Evolutionary conservation across 2,888 invertebrate genomes (phyloP).

Genomic region (Theodoxus fluviatilis): DNA sequence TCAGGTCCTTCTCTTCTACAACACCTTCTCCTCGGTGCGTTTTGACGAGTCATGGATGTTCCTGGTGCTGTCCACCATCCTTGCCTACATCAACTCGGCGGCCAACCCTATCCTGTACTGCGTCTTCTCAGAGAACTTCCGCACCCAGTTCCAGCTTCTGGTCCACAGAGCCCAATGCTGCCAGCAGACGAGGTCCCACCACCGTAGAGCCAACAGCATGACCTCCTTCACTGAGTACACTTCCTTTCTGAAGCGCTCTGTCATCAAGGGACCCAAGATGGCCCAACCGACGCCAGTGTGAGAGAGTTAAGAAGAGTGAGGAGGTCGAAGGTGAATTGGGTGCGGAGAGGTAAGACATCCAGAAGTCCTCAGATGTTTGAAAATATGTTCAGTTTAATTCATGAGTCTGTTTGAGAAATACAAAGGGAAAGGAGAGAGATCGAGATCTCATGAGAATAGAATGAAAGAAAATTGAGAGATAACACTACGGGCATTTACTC

Average conservation of each 20-base stretch:
- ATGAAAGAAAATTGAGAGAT: too few species aligned
- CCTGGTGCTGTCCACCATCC: slow-evolving; percentile 60
- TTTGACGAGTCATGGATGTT: slow-evolving; percentile 62
- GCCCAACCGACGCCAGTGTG: slow-evolving; percentile 22
- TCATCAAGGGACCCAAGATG: neutral
- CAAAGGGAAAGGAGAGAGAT: too few species aligned
- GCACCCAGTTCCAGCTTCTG: slow-evolving; percentile 53
- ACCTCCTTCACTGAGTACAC: slow-evolving; percentile 41
- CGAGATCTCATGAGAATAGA: too few species aligned
- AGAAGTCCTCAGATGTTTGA: too few species aligned
- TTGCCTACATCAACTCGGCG: slow-evolving; percentile 65
- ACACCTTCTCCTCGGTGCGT: slow-evolving; percentile 52
- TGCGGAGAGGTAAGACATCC: too few species aligned
- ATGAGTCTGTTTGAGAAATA: too few species aligned
- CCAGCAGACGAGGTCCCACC: slow-evolving; percentile 9
- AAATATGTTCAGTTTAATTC: too few species aligned
- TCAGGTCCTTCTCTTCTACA: slow-evolving; percentile 60
- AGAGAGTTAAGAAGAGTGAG: neutral
- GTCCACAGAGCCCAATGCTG: slow-evolving; percentile 41
- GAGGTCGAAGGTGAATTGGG: too few species aligned
- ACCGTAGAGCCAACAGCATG: slow-evolving; percentile 33
- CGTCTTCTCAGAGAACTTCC: slow-evolving; percentile 64
- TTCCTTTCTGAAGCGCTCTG: slow-evolving; percentile 32
- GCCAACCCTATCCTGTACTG: slow-evolving; percentile 65
- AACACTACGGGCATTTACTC: too few species aligned